Evolutionary conservation across 2,797 vertebrate genomes (phyloP), one percentile per base, ranked within the genome.

Genomic region (Falco berigora): DNA sequence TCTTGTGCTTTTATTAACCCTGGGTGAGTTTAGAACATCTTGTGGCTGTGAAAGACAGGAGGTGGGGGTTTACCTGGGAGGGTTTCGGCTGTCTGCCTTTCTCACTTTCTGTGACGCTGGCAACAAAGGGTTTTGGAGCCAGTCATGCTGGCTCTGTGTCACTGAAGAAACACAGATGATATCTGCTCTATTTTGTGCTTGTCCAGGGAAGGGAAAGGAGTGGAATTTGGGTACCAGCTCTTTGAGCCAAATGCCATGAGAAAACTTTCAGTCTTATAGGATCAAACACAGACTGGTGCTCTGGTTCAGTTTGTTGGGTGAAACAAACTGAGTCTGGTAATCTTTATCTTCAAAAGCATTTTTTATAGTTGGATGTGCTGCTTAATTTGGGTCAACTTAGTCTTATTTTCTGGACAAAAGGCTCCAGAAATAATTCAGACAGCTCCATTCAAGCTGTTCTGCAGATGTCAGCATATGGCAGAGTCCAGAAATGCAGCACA

Each of bases 341-440:
- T 85, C 52, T 88, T 88, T 80, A 50, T 89, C 78, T 92, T 94
- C 92, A 88, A 83, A 95, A 58, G 42, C 63, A 38, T 94, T 96
- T 91, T 93, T 82, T 62, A 58, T 85, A 88, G 76, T 49, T 91
- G 71, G 36, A 92, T 75, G 10, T 42, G 30, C 74, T 90, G 28
- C 89, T 97, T 76, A 72, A 77, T 94, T 93, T 94, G 59, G n/a
- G 73, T 75, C 1, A 0, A 77, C 23, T 73, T 68, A 82, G 56
- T 58, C 67, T 83, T 92, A 58, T 38, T 87, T 97, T 94, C 87
- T 84, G 93, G 78, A 74, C 90, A 87, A 94, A 92, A 52, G 50
- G 38, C 73, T 93, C 90, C 88, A 96, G 79, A 96, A 96, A 81
- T 81, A 86, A 61, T 95, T 94, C 63, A 73, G 52, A 46, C 71